Evolutionary conservation across 2,797 vertebrate species (phyloP).

Genomic region (Chaetophractus vellerosus): DNA sequence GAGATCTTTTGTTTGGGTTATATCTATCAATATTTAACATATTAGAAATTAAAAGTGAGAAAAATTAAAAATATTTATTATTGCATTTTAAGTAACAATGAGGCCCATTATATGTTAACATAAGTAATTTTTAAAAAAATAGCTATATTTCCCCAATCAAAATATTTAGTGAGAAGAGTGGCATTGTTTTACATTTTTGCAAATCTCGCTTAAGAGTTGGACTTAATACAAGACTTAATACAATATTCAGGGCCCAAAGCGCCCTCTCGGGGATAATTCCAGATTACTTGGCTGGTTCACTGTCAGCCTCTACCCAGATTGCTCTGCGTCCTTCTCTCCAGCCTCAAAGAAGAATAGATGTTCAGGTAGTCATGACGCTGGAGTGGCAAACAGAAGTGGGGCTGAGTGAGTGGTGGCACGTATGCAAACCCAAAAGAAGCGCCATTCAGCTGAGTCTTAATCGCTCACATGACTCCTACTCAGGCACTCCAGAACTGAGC

Average conservation of each 20-base stretch:
- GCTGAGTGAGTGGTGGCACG: accelerated
- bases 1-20: not conserved
- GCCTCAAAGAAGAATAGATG: not conserved
- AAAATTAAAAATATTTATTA: not conserved
- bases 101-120: not conserved
- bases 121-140: not conserved
- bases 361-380: no score
- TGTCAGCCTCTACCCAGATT: not conserved
- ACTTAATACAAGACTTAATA: no score
- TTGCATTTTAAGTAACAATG: not conserved
- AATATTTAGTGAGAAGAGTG: no score
- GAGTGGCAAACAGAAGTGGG: not conserved
- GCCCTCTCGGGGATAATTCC: not conserved
- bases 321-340: not conserved
- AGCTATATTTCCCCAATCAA: not conserved
- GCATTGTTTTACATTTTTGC: no score
- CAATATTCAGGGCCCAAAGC: no score
- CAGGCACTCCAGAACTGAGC: not conserved
- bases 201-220: no score
- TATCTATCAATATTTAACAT: not conserved
- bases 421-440: not conserved
- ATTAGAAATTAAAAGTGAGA: not conserved
- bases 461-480: not conserved
- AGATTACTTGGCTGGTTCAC: not conserved
- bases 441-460: not conserved